Evolutionary conservation across 2,888 invertebrate species (phyloP).

Genomic region (Aphidius colemani): DNA sequence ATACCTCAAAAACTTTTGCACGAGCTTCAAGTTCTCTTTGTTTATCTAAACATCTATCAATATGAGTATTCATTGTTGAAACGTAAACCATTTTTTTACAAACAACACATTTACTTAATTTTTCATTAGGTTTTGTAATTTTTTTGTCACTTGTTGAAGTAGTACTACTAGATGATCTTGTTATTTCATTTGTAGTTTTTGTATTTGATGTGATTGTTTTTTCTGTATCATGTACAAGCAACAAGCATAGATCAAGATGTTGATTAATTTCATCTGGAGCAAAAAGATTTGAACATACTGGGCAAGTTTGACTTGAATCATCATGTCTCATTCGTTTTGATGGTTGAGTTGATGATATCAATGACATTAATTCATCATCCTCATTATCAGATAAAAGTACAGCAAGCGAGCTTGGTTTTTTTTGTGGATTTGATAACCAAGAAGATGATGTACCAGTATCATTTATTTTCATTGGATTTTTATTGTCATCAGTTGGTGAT

Average conservation of each 20-base stretch:
- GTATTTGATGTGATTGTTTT: not conserved
- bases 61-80: constrained; percentile 8
- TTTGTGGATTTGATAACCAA: not conserved
- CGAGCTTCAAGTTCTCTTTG: not conserved
- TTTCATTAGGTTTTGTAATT: not conserved
- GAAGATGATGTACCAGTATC: no score
- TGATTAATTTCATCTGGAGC: constrained; percentile 51
- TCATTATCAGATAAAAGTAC: no score
- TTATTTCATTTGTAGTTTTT: not conserved
- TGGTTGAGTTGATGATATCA: not conserved
- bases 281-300: constrained; percentile 41
- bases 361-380: no score
- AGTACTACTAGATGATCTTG: not conserved
- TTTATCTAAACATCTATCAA: constrained; percentile 25
- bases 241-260: constrained; percentile 50
- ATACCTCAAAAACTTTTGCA: not conserved
- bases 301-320: constrained; percentile 10
- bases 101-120: not conserved
- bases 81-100: not conserved
- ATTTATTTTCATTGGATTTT: no score
- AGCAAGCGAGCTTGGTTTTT: not conserved
- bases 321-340: not conserved
- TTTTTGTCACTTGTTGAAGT: no score
- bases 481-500: constrained; percentile 15
- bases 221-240: constrained; percentile 12